Percentiles rank a stretch among this genome's conserved stretches.
phyloP scores from a whole-genome alignment of 2,797 vertebrate species.

The Spinus pinus region DNA sequence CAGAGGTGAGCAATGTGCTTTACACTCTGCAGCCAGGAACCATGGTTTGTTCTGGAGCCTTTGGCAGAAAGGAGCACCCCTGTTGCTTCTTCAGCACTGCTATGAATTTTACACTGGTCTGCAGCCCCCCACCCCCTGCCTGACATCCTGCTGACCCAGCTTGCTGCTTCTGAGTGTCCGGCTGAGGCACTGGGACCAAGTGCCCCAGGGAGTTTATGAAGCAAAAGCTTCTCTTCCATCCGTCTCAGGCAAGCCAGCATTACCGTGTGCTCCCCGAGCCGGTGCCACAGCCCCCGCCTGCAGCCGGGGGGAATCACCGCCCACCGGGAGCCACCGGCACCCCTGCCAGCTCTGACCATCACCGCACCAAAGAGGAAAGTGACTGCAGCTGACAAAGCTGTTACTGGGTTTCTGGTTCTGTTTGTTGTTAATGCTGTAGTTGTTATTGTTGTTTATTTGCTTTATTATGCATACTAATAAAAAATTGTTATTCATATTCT shows the following conservation, averaged over 20 bases:
- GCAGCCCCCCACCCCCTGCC: neutral
- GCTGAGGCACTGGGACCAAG: neutral
- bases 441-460: neutral
- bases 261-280: neutral
- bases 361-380: no score
- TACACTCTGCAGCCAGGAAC: neutral
- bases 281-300: neutral
- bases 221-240: neutral
- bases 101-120: accelerated
- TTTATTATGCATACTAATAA: neutral
- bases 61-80: neutral
- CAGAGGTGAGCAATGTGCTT: neutral
- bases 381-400: no score
- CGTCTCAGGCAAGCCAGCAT: neutral
- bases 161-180: neutral
- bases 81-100: neutral
- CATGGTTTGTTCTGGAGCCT: neutral
- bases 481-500: neutral
- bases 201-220: neutral
- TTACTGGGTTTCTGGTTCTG: neutral
- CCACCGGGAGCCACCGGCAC: neutral
- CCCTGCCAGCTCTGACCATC: neutral
- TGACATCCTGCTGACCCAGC: neutral
- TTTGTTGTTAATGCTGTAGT: neutral
- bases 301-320: neutral